These are phyloP conservation scores for Microctenopoma steveboyesi DNA, from an alignment of 2,797 vertebrate species.

Conservation along the genomic window DNA sequence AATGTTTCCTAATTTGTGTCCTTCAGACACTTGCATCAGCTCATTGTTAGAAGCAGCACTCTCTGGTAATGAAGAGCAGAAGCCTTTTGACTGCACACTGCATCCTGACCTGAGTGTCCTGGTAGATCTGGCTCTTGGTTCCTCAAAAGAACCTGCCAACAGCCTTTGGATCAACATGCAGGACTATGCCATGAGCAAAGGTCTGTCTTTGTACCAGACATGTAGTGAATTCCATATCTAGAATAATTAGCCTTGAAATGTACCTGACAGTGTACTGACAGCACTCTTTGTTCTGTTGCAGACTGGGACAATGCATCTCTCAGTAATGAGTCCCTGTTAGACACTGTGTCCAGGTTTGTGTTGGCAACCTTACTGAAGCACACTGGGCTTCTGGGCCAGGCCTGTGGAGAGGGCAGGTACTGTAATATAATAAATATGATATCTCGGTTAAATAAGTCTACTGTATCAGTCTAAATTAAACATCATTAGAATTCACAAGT, in stretches of 20 bases:
- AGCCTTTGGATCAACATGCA: conserved; percentile 98
- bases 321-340: conserved; percentile 92
- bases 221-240: neutral
- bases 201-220: conserved; percentile 60
- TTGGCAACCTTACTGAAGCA: conserved; percentile 95
- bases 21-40: conserved; percentile 92
- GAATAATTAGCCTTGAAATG: neutral
- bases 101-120: conserved; percentile 87
- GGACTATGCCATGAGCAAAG: conserved; percentile 97
- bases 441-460: neutral
- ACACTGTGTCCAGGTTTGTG: conserved; percentile 95
- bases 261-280: conserved; percentile 5
- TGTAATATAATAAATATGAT: neutral
- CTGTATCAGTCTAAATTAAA: neutral
- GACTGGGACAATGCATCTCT: conserved; percentile 97
- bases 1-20: conserved; percentile 14
- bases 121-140: conserved; percentile 93
- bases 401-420: conserved; percentile 94
- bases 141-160: conserved; percentile 93
- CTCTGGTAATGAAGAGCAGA: conserved; percentile 96
- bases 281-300: conserved; percentile 65
- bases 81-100: conserved; percentile 93
- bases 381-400: conserved; percentile 90
- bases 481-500: neutral
- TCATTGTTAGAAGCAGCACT: conserved; percentile 93